A percentile compares a stretch with the other conserved stretches of the same genome.
These are phyloP conservation scores for Diglossa cyanea DNA, from an alignment of 2,797 vertebrate species.

Conservation along the genomic window DNA sequence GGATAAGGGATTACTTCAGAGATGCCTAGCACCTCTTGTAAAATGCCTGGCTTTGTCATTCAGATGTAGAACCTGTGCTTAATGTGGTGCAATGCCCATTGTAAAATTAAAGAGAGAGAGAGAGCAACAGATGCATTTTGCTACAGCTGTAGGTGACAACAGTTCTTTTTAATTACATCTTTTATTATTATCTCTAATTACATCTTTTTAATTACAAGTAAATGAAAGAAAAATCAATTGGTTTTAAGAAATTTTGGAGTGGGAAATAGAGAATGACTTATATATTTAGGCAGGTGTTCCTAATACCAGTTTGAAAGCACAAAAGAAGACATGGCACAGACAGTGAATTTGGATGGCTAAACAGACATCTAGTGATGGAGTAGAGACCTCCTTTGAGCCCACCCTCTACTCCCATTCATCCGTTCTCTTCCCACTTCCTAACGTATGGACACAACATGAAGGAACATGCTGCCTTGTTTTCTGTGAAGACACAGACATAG, in stretches of 20 bases:
- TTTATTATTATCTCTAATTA: too few relatives aligned
- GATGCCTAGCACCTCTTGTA: not conserved
- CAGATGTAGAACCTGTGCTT: not conserved
- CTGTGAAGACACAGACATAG: not conserved
- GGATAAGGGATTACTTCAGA: not conserved
- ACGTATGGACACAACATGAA: fast-evolving
- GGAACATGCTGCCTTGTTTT: not conserved
- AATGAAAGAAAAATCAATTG: not conserved
- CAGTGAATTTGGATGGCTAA: not conserved
- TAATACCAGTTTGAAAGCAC: not conserved
- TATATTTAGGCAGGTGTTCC: not conserved
- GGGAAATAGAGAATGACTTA: not conserved
- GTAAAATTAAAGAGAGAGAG: not conserved
- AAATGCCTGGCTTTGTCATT: not conserved
- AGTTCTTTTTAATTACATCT: not conserved
- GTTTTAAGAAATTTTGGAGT: not conserved
- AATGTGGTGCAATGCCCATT: not conserved
- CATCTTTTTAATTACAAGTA: not conserved
- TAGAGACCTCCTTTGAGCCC: not conserved
- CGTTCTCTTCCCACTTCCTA: not conserved
- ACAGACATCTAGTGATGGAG: not conserved
- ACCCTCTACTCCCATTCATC: not conserved
- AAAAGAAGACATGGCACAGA: not conserved
- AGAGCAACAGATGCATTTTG: not conserved
- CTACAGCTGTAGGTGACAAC: not conserved